Evolutionary conservation across 2,888 invertebrate species (phyloP).

Genomic region (Tetropium fuscum): DNA sequence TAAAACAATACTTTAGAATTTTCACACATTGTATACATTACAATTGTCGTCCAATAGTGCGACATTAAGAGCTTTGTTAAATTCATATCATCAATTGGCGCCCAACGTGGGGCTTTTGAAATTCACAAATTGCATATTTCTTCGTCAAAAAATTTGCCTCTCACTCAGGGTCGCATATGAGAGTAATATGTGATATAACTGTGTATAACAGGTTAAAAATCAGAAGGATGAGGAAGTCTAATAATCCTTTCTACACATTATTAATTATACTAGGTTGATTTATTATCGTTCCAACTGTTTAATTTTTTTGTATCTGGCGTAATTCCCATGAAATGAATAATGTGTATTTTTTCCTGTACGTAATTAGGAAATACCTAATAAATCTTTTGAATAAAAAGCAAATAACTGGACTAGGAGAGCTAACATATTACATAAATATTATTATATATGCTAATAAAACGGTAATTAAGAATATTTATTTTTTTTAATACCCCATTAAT

Average conservation of each 20-base stretch:
- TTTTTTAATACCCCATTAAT: conserved; percentile 16
- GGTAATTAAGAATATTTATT: conserved; percentile 23
- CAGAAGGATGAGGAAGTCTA: neutral
- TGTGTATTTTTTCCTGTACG: conserved; percentile 1
- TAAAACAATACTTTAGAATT: too few relatives aligned
- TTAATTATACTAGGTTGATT: neutral
- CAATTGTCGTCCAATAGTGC: too few relatives aligned
- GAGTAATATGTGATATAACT: neutral
- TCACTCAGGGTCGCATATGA: too few relatives aligned
- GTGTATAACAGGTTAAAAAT: neutral
- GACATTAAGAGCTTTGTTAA: too few relatives aligned
- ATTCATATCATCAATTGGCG: too few relatives aligned
- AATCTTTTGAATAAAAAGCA: conserved; percentile 14
- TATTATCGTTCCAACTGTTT: conserved; percentile 4
- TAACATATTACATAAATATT: conserved; percentile 13
- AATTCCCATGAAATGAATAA: conserved; percentile 11
- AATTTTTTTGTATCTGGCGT: conserved; percentile 7
- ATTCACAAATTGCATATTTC: too few relatives aligned
- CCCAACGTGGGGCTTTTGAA: too few relatives aligned
- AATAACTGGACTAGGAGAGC: conserved; percentile 23
- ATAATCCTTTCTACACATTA: neutral
- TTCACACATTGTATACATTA: too few relatives aligned
- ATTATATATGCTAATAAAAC: conserved; percentile 21
- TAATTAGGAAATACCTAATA: conserved; percentile 26
- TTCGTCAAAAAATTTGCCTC: too few relatives aligned